phyloP scores from a whole-genome alignment of 2,797 vertebrate species.

The Cossypha niveicapilla region DNA sequence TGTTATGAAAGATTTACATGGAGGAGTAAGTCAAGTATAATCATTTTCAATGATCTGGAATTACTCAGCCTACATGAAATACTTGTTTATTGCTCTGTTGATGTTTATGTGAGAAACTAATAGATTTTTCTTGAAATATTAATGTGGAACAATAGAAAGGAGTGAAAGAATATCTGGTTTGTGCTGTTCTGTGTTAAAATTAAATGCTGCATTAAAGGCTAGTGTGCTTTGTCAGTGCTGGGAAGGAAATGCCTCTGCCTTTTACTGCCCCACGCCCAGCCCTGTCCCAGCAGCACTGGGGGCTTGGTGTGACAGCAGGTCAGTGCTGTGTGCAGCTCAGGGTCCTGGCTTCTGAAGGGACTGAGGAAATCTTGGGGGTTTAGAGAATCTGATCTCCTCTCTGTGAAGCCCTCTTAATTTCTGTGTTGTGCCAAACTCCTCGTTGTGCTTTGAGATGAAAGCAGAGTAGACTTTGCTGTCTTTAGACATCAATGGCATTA shows the following conservation, averaged over 20 bases:
- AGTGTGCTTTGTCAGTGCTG: background rate
- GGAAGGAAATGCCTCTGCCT: background rate
- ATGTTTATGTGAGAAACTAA: constrained; percentile 11
- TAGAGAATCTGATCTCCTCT: background rate
- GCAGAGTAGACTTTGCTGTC: background rate
- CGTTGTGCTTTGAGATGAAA: background rate
- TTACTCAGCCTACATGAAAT: background rate
- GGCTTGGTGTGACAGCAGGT: background rate
- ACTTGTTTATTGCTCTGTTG: constrained; percentile 23
- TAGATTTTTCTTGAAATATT: constrained; percentile 27
- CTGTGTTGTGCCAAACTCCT: background rate
- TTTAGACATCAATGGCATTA: background rate
- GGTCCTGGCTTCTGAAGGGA: background rate
- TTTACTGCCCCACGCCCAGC: background rate
- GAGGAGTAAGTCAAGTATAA: background rate
- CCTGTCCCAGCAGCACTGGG: background rate
- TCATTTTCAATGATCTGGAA: background rate
- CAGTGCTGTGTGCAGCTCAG: background rate
- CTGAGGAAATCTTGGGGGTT: background rate
- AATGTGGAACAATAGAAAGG: background rate
- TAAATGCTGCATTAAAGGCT: background rate
- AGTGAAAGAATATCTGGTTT: background rate
- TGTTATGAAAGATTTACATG: constrained; percentile 16
- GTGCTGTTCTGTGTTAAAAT: background rate
- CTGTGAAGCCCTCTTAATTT: background rate